Percentiles rank a stretch among this genome's conserved stretches.
Evolutionary conservation across 2,113 vertebrate species (phyloP).

Genomic region (Mormoops blainvillei): DNA sequence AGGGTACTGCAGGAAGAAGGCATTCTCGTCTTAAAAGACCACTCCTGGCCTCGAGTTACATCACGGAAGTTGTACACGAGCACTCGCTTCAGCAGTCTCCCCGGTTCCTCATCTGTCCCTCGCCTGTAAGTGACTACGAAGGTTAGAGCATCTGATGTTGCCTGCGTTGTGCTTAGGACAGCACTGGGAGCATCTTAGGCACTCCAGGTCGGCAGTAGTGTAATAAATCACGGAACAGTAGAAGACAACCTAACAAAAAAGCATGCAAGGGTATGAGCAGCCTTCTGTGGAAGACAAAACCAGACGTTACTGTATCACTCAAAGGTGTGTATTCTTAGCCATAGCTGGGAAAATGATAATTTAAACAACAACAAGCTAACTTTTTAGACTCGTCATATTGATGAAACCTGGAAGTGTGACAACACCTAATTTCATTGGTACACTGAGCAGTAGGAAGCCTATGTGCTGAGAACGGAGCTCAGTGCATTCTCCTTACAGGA

Average conservation of each 20-base stretch:
- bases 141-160: rapidly evolving
- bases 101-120: rapidly evolving
- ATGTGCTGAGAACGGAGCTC: rapidly evolving
- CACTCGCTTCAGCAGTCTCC: rapidly evolving
- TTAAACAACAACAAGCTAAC: rapidly evolving
- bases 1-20: rapidly evolving
- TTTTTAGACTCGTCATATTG: background rate
- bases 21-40: rapidly evolving
- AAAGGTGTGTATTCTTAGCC: background rate
- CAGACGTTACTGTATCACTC: rapidly evolving
- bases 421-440: rapidly evolving
- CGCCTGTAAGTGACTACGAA: rapidly evolving
- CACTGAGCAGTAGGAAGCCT: rapidly evolving
- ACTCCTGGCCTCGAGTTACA: rapidly evolving
- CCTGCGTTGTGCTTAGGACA: rapidly evolving
- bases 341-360: rapidly evolving
- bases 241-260: background rate
- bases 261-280: rapidly evolving
- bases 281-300: background rate
- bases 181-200: rapidly evolving
- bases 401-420: rapidly evolving
- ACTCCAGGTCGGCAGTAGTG: rapidly evolving
- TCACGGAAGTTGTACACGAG: rapidly evolving
- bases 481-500: rapidly evolving
- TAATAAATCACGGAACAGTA: background rate